phyloP scores from a whole-genome alignment of 2,113 vertebrate genomes.

The Neodon shergylaensis region DNA sequence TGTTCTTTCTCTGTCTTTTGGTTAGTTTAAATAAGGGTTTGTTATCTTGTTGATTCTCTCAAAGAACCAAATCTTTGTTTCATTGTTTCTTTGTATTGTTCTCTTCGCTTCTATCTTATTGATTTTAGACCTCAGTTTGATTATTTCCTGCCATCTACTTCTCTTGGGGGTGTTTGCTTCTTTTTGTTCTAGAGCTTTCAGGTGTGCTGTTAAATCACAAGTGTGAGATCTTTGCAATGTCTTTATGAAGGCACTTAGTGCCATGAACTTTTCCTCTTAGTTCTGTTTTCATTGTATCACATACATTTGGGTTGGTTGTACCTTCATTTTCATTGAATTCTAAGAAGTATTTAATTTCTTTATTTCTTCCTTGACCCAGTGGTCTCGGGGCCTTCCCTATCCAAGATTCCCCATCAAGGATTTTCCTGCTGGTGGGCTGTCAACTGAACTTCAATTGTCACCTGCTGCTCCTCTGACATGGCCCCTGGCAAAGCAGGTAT shows the following conservation, averaged over 20 bases:
- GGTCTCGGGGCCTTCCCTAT: no score
- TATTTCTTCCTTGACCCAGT: background rate
- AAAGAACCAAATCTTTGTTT: background rate
- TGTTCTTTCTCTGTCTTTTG: background rate
- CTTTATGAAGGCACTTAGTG: background rate
- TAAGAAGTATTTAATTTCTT: background rate
- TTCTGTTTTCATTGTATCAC: background rate
- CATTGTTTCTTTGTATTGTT: background rate
- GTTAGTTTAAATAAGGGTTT: background rate
- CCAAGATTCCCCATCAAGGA: no score
- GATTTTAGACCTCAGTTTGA: background rate
- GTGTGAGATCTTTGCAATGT: background rate
- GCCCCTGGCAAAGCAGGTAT: background rate
- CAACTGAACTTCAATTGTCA: no score
- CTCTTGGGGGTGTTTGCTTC: background rate
- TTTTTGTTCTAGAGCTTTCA: background rate
- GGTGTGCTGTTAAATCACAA: background rate
- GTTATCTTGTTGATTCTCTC: background rate
- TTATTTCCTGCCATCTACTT: background rate
- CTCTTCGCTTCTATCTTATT: background rate
- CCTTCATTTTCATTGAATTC: background rate
- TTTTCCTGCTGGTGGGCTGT: no score
- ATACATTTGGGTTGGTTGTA: background rate
- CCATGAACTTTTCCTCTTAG: background rate
- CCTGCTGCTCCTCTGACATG: no score